phyloP scores from a whole-genome alignment of 1,140 invertebrate genomes.

The Drosophila kanapiae region DNA sequence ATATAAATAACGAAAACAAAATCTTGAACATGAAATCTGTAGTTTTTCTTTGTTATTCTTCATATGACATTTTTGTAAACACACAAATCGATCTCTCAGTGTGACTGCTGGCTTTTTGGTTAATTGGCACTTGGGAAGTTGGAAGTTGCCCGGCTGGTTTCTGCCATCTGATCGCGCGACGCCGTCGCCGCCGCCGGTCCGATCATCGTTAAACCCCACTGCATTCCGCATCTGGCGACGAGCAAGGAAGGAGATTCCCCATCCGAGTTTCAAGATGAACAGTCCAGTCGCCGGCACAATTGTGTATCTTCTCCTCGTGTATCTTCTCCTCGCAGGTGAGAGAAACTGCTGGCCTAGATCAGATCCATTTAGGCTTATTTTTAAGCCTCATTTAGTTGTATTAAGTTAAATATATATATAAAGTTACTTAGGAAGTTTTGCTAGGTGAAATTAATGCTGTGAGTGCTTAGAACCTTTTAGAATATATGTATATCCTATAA shows the following conservation, averaged over 20 bases:
- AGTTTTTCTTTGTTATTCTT: too few species aligned
- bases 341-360: neutral
- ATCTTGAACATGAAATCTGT: neutral
- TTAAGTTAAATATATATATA: neutral
- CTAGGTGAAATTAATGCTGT: too few species aligned
- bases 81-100: conserved; percentile 16
- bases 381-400: neutral
- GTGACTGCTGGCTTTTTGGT: conserved; percentile 9
- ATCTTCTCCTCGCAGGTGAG: conserved; percentile 24
- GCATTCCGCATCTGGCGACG: conserved; percentile 28
- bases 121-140: conserved; percentile 36
- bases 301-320: conserved; percentile 7
- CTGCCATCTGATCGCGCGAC: conserved; percentile 15
- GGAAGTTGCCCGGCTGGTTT: conserved; percentile 46
- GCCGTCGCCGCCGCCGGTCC: conserved; percentile 12
- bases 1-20: neutral
- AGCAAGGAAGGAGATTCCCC: conserved; percentile 36
- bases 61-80: too few species aligned
- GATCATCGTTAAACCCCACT: conserved; percentile 9
- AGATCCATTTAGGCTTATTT: neutral
- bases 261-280: conserved; percentile 9
- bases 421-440: neutral
- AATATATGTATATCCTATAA: too few species aligned
- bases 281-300: neutral
- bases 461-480: neutral